Evolutionary conservation across 2,113 vertebrate genomes (phyloP).

Genomic region (Tetrax tetrax): DNA sequence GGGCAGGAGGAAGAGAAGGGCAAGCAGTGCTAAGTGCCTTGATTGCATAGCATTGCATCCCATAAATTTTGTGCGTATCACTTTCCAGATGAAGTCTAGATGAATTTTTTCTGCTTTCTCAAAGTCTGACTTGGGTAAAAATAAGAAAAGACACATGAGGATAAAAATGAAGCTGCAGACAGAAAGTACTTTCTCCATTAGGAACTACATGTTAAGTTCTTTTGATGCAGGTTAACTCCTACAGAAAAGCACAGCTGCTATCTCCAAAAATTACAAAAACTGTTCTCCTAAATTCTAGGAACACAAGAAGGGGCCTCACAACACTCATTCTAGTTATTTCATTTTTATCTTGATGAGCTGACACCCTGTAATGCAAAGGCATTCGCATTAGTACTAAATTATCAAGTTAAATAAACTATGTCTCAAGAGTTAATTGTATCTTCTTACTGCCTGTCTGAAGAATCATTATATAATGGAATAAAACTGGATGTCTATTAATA

Average conservation of each 20-base stretch:
- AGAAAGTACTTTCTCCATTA: neutral
- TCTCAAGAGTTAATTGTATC: neutral
- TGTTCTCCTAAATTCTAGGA: neutral
- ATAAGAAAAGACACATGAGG: neutral
- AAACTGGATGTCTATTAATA: slow-evolving; percentile 32
- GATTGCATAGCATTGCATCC: neutral
- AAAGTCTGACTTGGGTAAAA: neutral
- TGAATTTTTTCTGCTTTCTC: neutral
- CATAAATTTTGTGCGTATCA: neutral
- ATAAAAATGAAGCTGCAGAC: neutral
- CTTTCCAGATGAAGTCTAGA: neutral
- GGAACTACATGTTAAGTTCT: neutral
- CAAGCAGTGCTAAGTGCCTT: neutral
- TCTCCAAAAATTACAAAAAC: neutral
- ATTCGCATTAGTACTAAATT: neutral
- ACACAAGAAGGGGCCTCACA: neutral
- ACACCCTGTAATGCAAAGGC: neutral
- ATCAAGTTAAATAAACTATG: neutral
- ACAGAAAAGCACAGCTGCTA: neutral
- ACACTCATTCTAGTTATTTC: neutral
- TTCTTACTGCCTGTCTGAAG: neutral
- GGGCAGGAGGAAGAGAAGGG: neutral
- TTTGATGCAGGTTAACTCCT: neutral
- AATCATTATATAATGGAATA: slow-evolving; percentile 50
- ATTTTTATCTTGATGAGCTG: neutral